Base-by-base conservation (phyloP, 2,113 vertebrate genomes). In the Syngnathoides biaculeatus region DNA sequence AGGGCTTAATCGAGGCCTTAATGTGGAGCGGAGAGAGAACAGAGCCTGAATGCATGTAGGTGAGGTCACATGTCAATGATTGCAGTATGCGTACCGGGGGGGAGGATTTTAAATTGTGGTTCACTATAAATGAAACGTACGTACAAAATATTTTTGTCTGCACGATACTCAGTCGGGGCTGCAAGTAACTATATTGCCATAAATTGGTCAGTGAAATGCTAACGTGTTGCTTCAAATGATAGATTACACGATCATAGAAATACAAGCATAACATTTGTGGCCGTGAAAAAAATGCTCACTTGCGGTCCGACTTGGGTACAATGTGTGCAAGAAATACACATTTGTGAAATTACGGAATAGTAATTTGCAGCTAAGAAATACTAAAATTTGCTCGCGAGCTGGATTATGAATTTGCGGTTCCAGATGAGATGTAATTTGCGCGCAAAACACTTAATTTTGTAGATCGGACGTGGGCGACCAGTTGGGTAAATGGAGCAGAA, bases 1-100 rank as follows among this genome's bases (percentile, higher is more conserved):
- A 78, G 85, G 86, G 86, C 81, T 87, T 77, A 84, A 87, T 81
- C 24, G 75, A 87, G 80, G 89, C 88, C 89, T 89, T 89, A 87
- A 81, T 19, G 72, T 24, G 64, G 80, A 82, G 69, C 53, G 66
- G 58, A 62, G 81, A 79, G 71, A 79, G 69, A 64, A 66, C 78
- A 70, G 79, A 75, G 75, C 67, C 69, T 4, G 55, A 77, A 72
- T 70, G 78, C 82, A 65, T 61, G 79, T 71, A 78, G 68, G 59
- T 8, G 65, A 58, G 79, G 66, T 67, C n/a, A 47, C 73, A 79
- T 66, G 58, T 84, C 66, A 53, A 50, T 45, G 40, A 85, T 81
- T 81, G 81, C 85, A 55, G 26, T 55, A 14, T 14, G 13, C 5
- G 30, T 24, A 13, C 53, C 26, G 52, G 52, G 52, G 48, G 8